These are phyloP conservation scores for Eucera pruinosa DNA, from an alignment of 2,888 invertebrate genomes.

Conservation along the genomic window DNA sequence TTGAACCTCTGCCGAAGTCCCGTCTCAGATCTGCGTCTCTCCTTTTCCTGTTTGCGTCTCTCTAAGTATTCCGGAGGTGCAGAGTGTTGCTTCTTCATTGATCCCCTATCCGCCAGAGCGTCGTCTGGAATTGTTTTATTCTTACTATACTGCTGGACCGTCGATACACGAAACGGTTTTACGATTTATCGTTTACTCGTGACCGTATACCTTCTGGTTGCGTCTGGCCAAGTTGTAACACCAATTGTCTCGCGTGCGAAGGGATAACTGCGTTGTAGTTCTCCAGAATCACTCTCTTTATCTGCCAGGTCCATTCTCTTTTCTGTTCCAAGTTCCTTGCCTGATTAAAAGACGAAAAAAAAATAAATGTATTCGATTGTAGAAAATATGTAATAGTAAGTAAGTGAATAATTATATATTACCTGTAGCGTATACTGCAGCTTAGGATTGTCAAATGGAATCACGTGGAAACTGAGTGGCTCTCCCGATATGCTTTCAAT, in stretches of 20 bases:
- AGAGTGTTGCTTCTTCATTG: conserved; percentile 90
- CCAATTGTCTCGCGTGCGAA: conserved; percentile 95
- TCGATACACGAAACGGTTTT: not conserved
- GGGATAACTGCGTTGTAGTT: conserved; percentile 97
- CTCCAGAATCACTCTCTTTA: conserved; percentile 95
- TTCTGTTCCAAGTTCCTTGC: conserved; percentile 94
- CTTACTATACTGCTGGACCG: too few relatives aligned
- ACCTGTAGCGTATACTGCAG: conserved; percentile 95
- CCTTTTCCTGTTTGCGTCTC: conserved; percentile 90
- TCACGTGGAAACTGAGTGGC: conserved; percentile 97
- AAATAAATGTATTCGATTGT: too few relatives aligned
- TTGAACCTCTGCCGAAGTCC: conserved; percentile 87
- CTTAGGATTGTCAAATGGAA: conserved; percentile 97
- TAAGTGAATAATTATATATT: conserved; percentile 41
- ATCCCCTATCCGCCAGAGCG: conserved; percentile 87
- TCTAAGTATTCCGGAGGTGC: conserved; percentile 95
- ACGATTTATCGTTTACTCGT: not conserved
- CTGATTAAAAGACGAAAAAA: conserved; percentile 78
- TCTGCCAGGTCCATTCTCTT: conserved; percentile 92
- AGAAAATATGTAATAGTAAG: not conserved
- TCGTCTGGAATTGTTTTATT: conserved; percentile 85
- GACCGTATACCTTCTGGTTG: conserved; percentile 90
- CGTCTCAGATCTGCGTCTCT: conserved; percentile 88
- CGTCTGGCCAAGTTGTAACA: conserved; percentile 94
- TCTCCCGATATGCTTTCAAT: conserved; percentile 98